phyloP scores from a whole-genome alignment of 2,113 vertebrate species.

The Campylomormyrus tamandua region DNA sequence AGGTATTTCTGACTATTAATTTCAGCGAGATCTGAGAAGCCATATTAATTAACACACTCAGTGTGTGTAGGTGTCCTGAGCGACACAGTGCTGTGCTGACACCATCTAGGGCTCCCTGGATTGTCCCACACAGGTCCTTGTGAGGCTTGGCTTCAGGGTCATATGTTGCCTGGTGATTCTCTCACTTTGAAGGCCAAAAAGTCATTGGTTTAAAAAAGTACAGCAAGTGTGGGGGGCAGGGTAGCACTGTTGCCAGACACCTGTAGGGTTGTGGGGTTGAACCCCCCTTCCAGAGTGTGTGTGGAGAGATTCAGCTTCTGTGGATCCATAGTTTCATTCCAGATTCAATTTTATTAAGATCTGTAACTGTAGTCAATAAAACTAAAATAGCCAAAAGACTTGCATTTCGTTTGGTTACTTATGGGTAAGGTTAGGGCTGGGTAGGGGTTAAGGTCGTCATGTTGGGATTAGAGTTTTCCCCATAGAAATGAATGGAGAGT shows the following conservation, averaged over 20 bases:
- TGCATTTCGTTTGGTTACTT: not conserved
- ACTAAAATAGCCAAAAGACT: too few relatives aligned
- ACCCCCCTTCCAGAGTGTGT: too few relatives aligned
- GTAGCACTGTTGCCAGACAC: not conserved
- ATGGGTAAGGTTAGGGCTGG: not conserved
- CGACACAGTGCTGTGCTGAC: not conserved
- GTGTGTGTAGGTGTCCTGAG: not conserved
- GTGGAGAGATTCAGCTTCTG: too few relatives aligned
- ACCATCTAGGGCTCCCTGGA: not conserved
- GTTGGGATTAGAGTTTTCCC: not conserved
- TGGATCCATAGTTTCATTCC: too few relatives aligned
- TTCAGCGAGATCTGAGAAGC: not conserved
- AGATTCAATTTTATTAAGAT: too few relatives aligned
- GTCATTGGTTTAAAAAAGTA: not conserved
- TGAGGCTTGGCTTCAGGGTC: not conserved
- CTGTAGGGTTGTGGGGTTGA: too few relatives aligned
- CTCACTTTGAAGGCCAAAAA: not conserved
- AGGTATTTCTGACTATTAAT: not conserved
- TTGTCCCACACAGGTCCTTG: not conserved
- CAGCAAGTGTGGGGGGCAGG: not conserved
- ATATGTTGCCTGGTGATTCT: not conserved
- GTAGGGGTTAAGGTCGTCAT: not conserved
- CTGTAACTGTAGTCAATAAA: too few relatives aligned
- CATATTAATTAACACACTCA: not conserved
- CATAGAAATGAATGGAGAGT: not conserved